phyloP scores from a whole-genome alignment of 2,113 vertebrate genomes.

The Actenoides lindsayi region DNA sequence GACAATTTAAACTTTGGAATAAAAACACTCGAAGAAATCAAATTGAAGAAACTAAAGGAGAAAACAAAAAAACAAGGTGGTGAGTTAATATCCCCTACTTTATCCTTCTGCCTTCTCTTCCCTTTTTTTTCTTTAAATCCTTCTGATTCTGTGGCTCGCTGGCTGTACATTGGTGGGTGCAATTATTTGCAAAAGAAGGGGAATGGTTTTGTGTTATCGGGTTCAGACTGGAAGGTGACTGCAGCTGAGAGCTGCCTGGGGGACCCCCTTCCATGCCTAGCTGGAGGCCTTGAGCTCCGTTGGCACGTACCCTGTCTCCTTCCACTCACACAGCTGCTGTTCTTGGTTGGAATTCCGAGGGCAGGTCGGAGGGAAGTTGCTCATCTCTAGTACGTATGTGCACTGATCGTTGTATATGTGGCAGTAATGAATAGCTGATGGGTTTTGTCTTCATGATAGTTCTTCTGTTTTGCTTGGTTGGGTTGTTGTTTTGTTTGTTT shows the following conservation, averaged over 20 bases:
- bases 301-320: neutral
- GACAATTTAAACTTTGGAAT: constrained; percentile 88
- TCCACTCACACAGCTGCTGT: neutral
- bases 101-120: neutral
- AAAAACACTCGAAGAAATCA: constrained; percentile 93
- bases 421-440: neutral
- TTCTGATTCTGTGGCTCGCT: neutral
- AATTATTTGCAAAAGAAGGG: neutral
- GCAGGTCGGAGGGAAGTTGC: neutral
- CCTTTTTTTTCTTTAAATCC: neutral
- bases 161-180: neutral
- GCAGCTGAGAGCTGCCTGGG: neutral
- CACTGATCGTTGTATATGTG: neutral
- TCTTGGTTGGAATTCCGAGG: neutral
- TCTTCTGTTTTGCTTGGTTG: neutral
- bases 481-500: neutral
- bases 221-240: neutral
- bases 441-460: neutral
- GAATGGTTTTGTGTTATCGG: fast-evolving
- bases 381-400: neutral
- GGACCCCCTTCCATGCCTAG: fast-evolving
- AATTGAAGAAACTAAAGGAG: constrained; percentile 87
- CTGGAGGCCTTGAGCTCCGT: neutral
- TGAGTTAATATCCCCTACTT: constrained; percentile 38
- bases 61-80: constrained; percentile 84